These are phyloP conservation scores for Sesia bembeciformis DNA, from an alignment of 2,888 invertebrate genomes.

Conservation along the genomic window DNA sequence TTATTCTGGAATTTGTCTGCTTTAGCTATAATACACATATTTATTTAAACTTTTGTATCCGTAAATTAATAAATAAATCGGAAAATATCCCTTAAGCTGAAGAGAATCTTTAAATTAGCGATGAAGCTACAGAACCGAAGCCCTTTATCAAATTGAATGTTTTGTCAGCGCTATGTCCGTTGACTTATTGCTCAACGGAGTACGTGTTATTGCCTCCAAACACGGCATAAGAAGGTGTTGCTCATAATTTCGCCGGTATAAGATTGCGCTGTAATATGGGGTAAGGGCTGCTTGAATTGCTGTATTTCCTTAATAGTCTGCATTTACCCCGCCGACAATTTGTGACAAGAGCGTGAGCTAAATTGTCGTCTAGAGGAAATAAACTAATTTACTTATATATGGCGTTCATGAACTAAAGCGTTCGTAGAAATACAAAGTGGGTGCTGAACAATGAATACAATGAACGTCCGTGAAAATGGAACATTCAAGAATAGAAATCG, in stretches of 20 bases:
- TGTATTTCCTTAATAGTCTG: slow-evolving; percentile 74
- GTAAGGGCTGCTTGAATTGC: slow-evolving; percentile 69
- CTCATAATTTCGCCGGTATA: slow-evolving; percentile 67
- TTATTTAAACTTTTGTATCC: too few relatives aligned
- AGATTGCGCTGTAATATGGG: slow-evolving; percentile 70
- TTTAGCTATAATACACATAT: too few relatives aligned
- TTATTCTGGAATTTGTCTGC: too few relatives aligned
- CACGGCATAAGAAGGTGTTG: slow-evolving; percentile 68
- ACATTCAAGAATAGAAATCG: too few relatives aligned
- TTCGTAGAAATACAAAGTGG: slow-evolving; percentile 42
- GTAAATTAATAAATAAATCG: too few relatives aligned
- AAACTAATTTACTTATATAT: slow-evolving; percentile 71
- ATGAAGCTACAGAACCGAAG: too few relatives aligned
- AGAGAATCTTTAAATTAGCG: too few relatives aligned
- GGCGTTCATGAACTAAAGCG: slow-evolving; percentile 44
- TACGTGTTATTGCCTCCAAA: slow-evolving; percentile 51
- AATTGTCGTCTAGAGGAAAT: slow-evolving; percentile 71
- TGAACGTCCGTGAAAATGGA: too few relatives aligned
- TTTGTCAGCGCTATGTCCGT: slow-evolving; percentile 24
- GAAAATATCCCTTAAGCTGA: too few relatives aligned
- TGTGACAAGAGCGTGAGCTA: slow-evolving; percentile 70
- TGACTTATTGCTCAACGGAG: slow-evolving; percentile 22
- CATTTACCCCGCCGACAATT: slow-evolving; percentile 72
- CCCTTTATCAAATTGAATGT: neutral
- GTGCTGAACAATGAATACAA: slow-evolving; percentile 14